phyloP scores from a whole-genome alignment of 2,113 vertebrate species.

The Coreoperca whiteheadi region DNA sequence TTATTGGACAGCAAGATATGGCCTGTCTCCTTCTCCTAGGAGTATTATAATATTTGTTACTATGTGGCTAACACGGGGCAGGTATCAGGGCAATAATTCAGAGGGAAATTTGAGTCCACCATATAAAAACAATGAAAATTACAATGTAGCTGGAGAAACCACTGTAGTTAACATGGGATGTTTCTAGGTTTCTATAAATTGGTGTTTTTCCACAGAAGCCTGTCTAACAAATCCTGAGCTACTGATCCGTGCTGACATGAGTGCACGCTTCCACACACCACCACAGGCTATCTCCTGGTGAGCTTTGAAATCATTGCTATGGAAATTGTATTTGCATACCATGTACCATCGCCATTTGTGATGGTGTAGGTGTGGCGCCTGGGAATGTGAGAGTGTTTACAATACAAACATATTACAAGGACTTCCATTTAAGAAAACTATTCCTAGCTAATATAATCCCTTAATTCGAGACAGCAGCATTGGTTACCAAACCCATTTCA shows the following conservation, averaged over 20 bases:
- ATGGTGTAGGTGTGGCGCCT: not conserved
- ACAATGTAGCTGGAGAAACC: not conserved
- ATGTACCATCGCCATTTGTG: not conserved
- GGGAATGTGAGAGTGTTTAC: not conserved
- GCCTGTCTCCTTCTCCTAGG: too few relatives aligned
- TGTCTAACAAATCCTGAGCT: not conserved
- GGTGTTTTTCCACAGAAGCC: not conserved
- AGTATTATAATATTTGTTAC: not conserved
- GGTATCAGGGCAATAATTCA: not conserved
- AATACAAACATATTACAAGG: not conserved
- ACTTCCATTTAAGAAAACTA: not conserved
- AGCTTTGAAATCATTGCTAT: not conserved
- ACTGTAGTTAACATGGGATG: not conserved
- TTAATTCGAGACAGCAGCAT: not conserved
- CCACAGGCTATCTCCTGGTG: not conserved
- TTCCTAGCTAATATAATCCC: too few relatives aligned
- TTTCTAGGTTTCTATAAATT: too few relatives aligned
- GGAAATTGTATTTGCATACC: not conserved
- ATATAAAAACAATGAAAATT: not conserved
- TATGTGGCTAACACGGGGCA: not conserved
- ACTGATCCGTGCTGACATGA: not conserved
- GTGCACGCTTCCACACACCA: not conserved
- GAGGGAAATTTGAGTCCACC: not conserved
- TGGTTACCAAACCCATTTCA: not conserved
- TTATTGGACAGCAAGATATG: too few relatives aligned